Conservation (phyloP, 64 coral and sea anemone species). For the Porites lutea region DNA sequence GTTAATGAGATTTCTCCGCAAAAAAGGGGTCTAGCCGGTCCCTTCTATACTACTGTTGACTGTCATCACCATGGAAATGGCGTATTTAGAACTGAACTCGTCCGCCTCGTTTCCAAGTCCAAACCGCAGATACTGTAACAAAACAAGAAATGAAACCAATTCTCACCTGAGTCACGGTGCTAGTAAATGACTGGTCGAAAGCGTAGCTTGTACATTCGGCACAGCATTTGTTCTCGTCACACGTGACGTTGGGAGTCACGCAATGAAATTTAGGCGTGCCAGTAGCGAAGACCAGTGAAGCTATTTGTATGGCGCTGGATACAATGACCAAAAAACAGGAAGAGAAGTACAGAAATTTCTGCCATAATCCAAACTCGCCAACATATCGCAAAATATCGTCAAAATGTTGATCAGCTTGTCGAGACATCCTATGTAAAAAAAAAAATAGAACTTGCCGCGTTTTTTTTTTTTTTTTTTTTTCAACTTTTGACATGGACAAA, state of each 20-base stretch:
- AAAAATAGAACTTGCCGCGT: neutral
- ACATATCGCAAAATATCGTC: constrained; percentile 67
- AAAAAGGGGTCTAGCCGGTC: too few relatives aligned
- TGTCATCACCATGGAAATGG: too few relatives aligned
- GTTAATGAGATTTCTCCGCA: too few relatives aligned
- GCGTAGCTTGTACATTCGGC: constrained; percentile 71
- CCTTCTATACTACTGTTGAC: too few relatives aligned
- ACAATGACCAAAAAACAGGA: constrained; percentile 46
- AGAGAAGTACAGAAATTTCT: constrained; percentile 47
- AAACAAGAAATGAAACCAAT: neutral
- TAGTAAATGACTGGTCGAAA: constrained; percentile 75
- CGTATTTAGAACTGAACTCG: too few relatives aligned
- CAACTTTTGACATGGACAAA: too few relatives aligned
- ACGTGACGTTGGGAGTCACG: constrained; percentile 41
- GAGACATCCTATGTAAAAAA: constrained; percentile 4
- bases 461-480: too few relatives aligned
- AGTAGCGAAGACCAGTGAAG: constrained; percentile 59
- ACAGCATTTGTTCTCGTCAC: constrained; percentile 46
- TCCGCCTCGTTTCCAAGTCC: too few relatives aligned
- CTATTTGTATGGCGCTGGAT: constrained; percentile 45
- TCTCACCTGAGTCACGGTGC: constrained; percentile 81
- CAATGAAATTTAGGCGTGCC: constrained; percentile 66
- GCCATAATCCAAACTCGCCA: constrained; percentile 55
- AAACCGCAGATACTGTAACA: too few relatives aligned
- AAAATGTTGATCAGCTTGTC: neutral